phyloP scores from a whole-genome alignment of 2,797 vertebrate species.

The Xiphophorus birchmanni region DNA sequence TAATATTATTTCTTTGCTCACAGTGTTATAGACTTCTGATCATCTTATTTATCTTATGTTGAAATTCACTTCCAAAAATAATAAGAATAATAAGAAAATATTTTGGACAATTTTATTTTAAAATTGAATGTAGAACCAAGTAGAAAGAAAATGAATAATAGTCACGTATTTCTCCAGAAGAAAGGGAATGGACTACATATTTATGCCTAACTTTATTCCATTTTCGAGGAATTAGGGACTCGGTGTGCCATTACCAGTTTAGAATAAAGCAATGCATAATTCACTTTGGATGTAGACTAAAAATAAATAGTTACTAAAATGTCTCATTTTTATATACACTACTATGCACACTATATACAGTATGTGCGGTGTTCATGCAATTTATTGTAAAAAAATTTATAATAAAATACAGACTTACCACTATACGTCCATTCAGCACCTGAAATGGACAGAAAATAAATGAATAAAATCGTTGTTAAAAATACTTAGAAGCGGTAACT shows the following conservation, averaged over 20 bases:
- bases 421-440: constrained; percentile 79
- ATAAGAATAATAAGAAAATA: not conserved
- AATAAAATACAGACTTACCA: constrained; percentile 71
- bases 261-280: not conserved
- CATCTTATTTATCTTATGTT: not conserved
- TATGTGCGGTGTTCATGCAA: not conserved
- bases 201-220: not conserved
- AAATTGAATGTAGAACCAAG: not conserved
- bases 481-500: not conserved
- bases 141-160: not conserved
- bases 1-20: not conserved
- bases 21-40: not conserved
- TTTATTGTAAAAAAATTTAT: not conserved
- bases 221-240: not conserved
- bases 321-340: not conserved
- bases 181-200: not conserved
- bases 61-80: not conserved
- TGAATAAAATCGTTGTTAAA: not conserved
- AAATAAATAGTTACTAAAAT: not conserved
- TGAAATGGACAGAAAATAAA: constrained; percentile 55
- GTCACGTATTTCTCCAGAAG: not conserved
- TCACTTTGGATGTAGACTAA: not conserved
- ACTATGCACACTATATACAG: not conserved
- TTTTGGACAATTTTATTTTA: not conserved
- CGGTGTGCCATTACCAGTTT: not conserved